A percentile compares a stretch with the other conserved stretches of the same genome.
Evolutionary conservation across 2,888 invertebrate genomes (phyloP).

Genomic region (Eristalis arbustorum): DNA sequence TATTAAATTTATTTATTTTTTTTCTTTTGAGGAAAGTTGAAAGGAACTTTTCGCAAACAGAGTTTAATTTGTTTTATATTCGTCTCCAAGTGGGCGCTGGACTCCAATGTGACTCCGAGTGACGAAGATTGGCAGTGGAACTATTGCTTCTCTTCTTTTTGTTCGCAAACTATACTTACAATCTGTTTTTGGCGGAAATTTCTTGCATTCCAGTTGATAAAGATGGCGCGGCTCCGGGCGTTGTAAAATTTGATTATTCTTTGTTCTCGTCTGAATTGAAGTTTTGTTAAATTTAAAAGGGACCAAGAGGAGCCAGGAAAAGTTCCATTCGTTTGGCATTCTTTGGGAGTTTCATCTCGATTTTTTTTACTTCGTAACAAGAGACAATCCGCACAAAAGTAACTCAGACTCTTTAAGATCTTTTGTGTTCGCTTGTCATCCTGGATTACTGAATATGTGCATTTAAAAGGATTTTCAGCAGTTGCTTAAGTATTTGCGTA

Average conservation of each 20-base stretch:
- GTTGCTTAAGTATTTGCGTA: too few species aligned
- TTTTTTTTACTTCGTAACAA: too few species aligned
- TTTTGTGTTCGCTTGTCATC: too few species aligned
- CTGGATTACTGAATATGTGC: too few species aligned
- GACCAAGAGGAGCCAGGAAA: background rate
- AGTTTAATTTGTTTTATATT: constrained; percentile 18
- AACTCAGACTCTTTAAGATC: too few species aligned
- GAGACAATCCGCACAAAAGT: too few species aligned
- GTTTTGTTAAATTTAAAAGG: background rate
- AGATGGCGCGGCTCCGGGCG: background rate
- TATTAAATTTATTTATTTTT: constrained; percentile 8
- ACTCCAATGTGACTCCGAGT: background rate
- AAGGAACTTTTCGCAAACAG: constrained; percentile 26
- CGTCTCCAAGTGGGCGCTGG: background rate
- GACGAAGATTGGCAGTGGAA: background rate
- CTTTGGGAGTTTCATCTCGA: background rate
- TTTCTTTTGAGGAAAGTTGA: constrained; percentile 9
- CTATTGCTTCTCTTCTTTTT: background rate
- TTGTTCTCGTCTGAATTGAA: background rate
- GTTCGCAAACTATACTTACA: background rate
- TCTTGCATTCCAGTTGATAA: background rate
- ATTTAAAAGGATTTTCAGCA: too few species aligned
- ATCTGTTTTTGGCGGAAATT: background rate
- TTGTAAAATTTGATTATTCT: background rate
- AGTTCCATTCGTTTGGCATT: background rate